Evolutionary conservation across 2,888 invertebrate species (phyloP), one percentile per base, ranked within the genome.

Genomic region (Aporophyla lueneburgensis): DNA sequence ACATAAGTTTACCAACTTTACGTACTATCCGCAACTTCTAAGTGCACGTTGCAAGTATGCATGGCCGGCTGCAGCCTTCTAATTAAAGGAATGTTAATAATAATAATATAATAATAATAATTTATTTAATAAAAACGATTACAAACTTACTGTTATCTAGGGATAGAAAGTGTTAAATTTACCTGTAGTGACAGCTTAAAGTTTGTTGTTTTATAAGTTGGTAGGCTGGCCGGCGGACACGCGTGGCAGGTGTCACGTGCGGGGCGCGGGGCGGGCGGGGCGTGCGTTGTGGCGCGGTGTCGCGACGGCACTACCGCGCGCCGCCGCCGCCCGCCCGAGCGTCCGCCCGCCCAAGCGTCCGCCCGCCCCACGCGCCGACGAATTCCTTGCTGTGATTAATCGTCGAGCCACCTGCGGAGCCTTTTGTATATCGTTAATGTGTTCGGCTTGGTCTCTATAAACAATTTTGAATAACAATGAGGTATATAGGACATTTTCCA

Each of bases 391-490:
- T 86, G 94, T 95, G 95, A 96, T 96, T 96, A 95, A 96, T 96
- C 92, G 93, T 89, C 93, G 89, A 94, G 93, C 96, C 96, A 96
- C 96, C 96, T 96, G 96, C 95, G 94, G 95, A 96, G 94, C 95
- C 95, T 96, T 94, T 93, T 95, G 93, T 94, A 89, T 91, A 93
- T 90, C 89, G 86, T 89, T 92, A 91, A 92, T 93, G 93, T 91
- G 89, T 92, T 92, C 89, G 84, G 88, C 91, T 91, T 87, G 86
- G 88, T 91, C 92, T 91, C 89, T 88, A 90, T 92, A 92, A 92
- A 92, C 91, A 93, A 91, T 92, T 92, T 90, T 88, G 87, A 91
- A 91, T 89, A 91, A 89, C 90, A 90, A 89, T 88, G 86, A 81
- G 80, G 78, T 86, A 78, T 80, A 78, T 85, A 85, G 81, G 78